Conservation (phyloP, 92 coral and sea anemone genomes). For the Epizoanthus rinbou region DNA sequence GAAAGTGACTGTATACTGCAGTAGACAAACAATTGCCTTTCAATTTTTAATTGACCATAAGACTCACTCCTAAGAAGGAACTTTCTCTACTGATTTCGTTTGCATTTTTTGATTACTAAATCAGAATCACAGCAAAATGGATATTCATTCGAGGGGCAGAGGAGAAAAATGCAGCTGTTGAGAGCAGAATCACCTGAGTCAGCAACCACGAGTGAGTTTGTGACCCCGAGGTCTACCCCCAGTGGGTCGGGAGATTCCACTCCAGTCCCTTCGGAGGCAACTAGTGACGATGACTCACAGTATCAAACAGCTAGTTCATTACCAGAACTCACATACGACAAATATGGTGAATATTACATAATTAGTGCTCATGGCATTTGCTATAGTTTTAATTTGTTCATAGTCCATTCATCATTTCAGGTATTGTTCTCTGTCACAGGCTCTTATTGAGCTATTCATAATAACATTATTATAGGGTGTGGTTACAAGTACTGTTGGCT, state of each 20-base stretch:
- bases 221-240: constrained; percentile 67
- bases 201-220: constrained; percentile 65
- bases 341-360: constrained; percentile 36
- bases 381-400: too few species aligned
- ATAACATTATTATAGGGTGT: too few species aligned
- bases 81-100: neutral
- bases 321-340: constrained; percentile 31
- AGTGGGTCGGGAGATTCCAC: constrained; percentile 61
- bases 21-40: too few species aligned
- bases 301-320: constrained; percentile 34
- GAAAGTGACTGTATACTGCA: too few species aligned
- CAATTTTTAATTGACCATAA: too few species aligned
- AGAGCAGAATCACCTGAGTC: constrained; percentile 73
- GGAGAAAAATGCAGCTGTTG: constrained; percentile 38
- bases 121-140: constrained; percentile 37
- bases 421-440: too few species aligned
- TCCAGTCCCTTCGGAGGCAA: constrained; percentile 65
- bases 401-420: too few species aligned
- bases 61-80: neutral
- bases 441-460: too few species aligned
- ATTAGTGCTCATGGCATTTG: neutral
- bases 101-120: constrained; percentile 20
- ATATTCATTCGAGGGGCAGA: constrained; percentile 19
- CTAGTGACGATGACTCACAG: constrained; percentile 34
- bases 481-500: too few species aligned